Conservation (phyloP, 2,888 invertebrate genomes). For the Athalia circularis region DNA sequence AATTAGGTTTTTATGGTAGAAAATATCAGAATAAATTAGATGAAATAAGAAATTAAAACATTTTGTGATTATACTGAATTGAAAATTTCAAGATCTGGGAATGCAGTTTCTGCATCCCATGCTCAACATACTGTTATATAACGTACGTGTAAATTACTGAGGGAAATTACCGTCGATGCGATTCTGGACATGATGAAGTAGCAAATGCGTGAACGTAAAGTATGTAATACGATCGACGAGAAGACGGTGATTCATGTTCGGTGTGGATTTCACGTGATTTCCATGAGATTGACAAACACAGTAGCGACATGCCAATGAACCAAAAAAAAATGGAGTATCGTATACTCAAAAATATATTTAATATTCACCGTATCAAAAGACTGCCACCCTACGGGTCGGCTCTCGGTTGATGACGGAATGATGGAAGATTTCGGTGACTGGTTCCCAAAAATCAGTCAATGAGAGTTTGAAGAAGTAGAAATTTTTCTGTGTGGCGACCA, state of each 20-base stretch:
- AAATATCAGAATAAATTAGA: no score
- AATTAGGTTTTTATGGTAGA: no score
- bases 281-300: no score
- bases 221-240: constrained; percentile 4
- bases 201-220: not conserved
- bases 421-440: constrained; percentile 80
- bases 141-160: not conserved
- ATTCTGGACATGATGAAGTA: no score
- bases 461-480: constrained; percentile 53
- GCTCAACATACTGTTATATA: not conserved
- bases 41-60: no score
- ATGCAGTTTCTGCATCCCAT: not conserved
- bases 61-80: no score
- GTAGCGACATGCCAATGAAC: no score
- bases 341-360: constrained; percentile 36
- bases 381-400: constrained; percentile 88
- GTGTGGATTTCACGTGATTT: constrained; percentile 20
- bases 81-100: no score
- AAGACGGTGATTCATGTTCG: constrained; percentile 19
- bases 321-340: constrained; percentile 14
- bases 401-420: constrained; percentile 88
- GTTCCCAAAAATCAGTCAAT: constrained; percentile 73
- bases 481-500: constrained; percentile 60
- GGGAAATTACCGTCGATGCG: no score
- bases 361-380: constrained; percentile 69